A percentile compares a stretch with the other conserved stretches of the same genome.
Conservation (phyloP, 1,140 invertebrate genomes). For the Delia radicum region DNA sequence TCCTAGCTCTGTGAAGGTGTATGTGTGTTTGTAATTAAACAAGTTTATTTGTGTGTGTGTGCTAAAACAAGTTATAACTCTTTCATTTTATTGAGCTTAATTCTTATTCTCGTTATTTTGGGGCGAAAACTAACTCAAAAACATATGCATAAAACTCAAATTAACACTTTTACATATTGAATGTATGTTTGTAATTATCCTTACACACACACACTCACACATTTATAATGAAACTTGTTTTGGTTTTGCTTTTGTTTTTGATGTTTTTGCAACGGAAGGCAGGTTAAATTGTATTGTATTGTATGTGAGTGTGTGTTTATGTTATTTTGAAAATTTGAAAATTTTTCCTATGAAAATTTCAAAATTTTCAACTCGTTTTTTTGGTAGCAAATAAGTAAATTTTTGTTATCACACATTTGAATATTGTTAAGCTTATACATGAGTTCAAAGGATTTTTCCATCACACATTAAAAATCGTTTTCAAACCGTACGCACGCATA, state of each 20-base stretch:
- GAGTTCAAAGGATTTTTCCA: slow-evolving; percentile 2
- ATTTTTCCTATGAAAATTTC: slow-evolving; percentile 14
- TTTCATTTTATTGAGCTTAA: slow-evolving; percentile 20
- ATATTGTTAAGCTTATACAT: neutral
- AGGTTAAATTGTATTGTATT: neutral
- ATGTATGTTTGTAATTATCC: neutral
- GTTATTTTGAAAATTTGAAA: slow-evolving; percentile 46
- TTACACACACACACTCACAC: neutral
- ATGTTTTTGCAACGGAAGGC: slow-evolving; percentile 7
- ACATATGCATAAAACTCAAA: slow-evolving; percentile 16
- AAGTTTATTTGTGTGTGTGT: slow-evolving; percentile 4
- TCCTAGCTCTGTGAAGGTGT: neutral
- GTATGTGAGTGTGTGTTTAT: slow-evolving; percentile 3
- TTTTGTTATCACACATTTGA: slow-evolving; percentile 27
- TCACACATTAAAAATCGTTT: neutral
- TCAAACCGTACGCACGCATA: neutral
- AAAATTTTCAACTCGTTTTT: slow-evolving; percentile 40
- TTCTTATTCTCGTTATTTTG: slow-evolving; percentile 22
- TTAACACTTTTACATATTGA: slow-evolving; percentile 11
- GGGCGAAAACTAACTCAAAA: slow-evolving; percentile 22
- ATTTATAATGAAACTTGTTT: slow-evolving; percentile 19
- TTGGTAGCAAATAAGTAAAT: slow-evolving; percentile 42
- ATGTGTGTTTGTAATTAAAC: neutral
- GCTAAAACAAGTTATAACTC: slow-evolving; percentile 9
- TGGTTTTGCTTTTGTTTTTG: neutral